phyloP scores from a whole-genome alignment of 2,797 vertebrate genomes.

The Notoglanidium macrostoma region DNA sequence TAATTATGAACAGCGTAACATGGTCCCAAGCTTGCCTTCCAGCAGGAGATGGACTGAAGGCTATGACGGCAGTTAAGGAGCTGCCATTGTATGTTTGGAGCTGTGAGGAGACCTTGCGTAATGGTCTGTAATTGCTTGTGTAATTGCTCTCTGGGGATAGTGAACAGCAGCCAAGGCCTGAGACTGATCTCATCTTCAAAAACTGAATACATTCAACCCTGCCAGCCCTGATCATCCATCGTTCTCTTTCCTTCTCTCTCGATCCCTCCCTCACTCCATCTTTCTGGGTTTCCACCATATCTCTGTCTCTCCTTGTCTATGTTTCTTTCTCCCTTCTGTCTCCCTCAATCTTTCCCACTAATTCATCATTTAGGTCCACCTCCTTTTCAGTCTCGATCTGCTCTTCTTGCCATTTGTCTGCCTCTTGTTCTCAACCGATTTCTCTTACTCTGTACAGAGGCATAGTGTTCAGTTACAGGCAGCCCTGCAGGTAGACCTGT shows the following conservation, averaged over 20 bases:
- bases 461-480: slow-evolving; percentile 33
- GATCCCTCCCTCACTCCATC: slow-evolving; percentile 55
- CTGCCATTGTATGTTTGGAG: slow-evolving; percentile 52
- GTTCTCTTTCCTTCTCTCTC: slow-evolving; percentile 45
- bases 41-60: slow-evolving; percentile 52
- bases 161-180: slow-evolving; percentile 50
- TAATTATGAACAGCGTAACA: slow-evolving; percentile 23
- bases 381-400: slow-evolving; percentile 9
- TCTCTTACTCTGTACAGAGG: slow-evolving; percentile 43
- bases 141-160: slow-evolving; percentile 62
- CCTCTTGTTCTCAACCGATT: slow-evolving; percentile 40
- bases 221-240: slow-evolving; percentile 55
- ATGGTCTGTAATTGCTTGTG: slow-evolving; percentile 62
- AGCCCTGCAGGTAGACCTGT: slow-evolving; percentile 54
- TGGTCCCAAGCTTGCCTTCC: slow-evolving; percentile 35
- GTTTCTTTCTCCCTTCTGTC: slow-evolving; percentile 40
- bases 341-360: slow-evolving; percentile 40
- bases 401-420: slow-evolving; percentile 50
- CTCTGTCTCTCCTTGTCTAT: slow-evolving; percentile 54
- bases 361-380: slow-evolving; percentile 38
- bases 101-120: slow-evolving; percentile 56
- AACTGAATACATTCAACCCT: slow-evolving; percentile 53
- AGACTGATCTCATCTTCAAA: slow-evolving; percentile 55
- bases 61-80: slow-evolving; percentile 43
- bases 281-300: slow-evolving; percentile 45